Base-by-base conservation (phyloP, 2,888 invertebrate genomes). In the Trilocha varians region DNA sequence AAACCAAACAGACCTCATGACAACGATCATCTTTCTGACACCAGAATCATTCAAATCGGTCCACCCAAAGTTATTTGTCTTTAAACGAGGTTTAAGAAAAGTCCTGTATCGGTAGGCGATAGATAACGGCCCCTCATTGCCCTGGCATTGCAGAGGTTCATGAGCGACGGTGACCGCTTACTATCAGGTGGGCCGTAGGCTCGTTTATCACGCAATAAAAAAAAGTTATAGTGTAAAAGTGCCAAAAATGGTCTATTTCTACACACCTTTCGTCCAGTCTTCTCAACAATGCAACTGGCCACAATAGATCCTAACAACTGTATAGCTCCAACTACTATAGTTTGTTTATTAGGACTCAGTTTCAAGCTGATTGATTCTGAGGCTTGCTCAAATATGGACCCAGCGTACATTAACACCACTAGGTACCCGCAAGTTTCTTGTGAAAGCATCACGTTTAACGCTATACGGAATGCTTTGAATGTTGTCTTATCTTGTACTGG, bases 381-480 rank as follows among this genome's bases (percentile, higher is more conserved):
- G 0, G 85, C 85, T 46, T 74, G 65, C 51, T 82, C 84, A 61
- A 85, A 85, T 61, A 85, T 85, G 17, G 83, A 79, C 0, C 85
- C 76, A 0, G 85, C 85, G 41, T 85, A 85, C 75, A 80, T 85
- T 13, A 85, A 72, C n/a, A 85, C 84, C 40, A 85, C 85, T 36
- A 85, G 65, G 65, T 84, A 85, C 0, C 85, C 85, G 41, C 85
- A 85, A 0, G 85, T 85, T 48, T 85, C 85, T 52, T 85, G 85
- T 0, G 80, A 82, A 33, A 85, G 54, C 85, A 85, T 85, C 57
- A 85, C 84, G 70, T 80, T 83, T 0, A 82, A 48, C 0, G 84
- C 66, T 45, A 85, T 83, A 1, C 85, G 59, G 57, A 85, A 83
- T 0, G 85, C 85, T 61, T 82, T 76, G 66, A 85, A 85, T 1